Percentiles rank a stretch among this genome's conserved stretches.
phyloP scores from a whole-genome alignment of 2,113 vertebrate species.

The Scartelaos histophorus region DNA sequence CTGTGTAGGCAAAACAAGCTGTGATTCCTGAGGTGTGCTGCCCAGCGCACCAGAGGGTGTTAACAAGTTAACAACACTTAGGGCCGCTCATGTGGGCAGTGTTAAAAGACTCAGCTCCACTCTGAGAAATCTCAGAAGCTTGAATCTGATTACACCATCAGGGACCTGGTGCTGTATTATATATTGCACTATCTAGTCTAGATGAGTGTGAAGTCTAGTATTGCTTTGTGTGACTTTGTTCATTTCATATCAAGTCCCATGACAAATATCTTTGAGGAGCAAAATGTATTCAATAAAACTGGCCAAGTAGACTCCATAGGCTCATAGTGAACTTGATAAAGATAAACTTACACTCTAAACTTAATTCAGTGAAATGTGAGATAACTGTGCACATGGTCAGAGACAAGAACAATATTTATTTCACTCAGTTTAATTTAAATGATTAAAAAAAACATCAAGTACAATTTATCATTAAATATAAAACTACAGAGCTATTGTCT shows the following conservation, averaged over 20 bases:
- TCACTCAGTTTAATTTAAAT: neutral
- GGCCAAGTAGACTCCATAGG: too few species aligned
- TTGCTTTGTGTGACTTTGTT: too few species aligned
- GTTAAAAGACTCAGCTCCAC: conserved; percentile 53
- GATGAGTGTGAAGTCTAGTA: neutral
- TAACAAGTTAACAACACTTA: conserved; percentile 61
- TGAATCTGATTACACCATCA: conserved; percentile 4
- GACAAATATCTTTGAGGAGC: too few species aligned
- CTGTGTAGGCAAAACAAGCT: conserved; percentile 53
- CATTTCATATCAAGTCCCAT: too few species aligned
- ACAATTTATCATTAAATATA: neutral
- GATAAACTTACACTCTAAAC: conserved; percentile 47
- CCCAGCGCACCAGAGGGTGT: conserved; percentile 54
- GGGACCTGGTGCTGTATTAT: neutral
- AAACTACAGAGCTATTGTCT: neutral
- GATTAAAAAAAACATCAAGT: neutral
- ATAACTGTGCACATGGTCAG: neutral
- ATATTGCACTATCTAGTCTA: neutral
- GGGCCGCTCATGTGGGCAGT: conserved; percentile 42
- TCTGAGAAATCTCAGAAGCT: conserved; percentile 39
- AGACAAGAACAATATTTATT: neutral
- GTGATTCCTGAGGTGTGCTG: conserved; percentile 47
- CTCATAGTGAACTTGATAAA: conserved; percentile 3
- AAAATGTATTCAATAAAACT: too few species aligned
- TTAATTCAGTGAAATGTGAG: conserved; percentile 19